These are phyloP conservation scores for Platyscelio sp. DNA, from an alignment of 2,888 invertebrate genomes.

Conservation along the genomic window DNA sequence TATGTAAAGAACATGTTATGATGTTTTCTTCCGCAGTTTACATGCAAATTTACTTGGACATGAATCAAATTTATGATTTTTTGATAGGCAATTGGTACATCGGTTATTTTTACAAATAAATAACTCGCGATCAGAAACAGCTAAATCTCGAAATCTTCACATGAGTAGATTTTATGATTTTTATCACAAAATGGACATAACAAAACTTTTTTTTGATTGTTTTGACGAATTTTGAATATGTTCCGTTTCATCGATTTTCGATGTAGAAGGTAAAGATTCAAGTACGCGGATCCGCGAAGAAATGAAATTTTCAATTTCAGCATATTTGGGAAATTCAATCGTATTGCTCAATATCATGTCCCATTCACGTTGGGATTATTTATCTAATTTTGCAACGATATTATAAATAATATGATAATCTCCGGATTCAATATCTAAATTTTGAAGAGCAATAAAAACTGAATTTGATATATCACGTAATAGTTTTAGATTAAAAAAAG, in stretches of 20 bases:
- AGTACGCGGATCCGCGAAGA: neutral
- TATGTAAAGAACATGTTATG: slow-evolving; percentile 34
- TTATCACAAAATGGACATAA: slow-evolving; percentile 12
- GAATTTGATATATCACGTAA: neutral
- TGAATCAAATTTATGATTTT: neutral
- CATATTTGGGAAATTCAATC: slow-evolving; percentile 9
- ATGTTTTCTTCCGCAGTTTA: slow-evolving; percentile 7
- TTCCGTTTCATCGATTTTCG: neutral
- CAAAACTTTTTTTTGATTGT: too few species aligned
- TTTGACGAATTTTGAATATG: too few species aligned
- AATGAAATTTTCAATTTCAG: neutral
- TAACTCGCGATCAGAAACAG: neutral
- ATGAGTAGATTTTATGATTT: slow-evolving; percentile 15
- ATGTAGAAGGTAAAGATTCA: neutral
- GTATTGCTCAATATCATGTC: slow-evolving; percentile 1
- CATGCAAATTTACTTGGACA: slow-evolving; percentile 1
- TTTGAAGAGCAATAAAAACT: slow-evolving; percentile 7
- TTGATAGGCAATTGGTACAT: slow-evolving; percentile 17
- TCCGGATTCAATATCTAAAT: neutral
- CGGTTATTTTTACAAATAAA: neutral
- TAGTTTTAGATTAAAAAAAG: slow-evolving; percentile 12
- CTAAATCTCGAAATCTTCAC: neutral
- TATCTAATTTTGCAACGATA: slow-evolving; percentile 19
- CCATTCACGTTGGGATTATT: slow-evolving; percentile 8
- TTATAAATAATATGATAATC: slow-evolving; percentile 24